These are phyloP conservation scores for Pterostichus madidus DNA, from an alignment of 2,888 invertebrate genomes.

Conservation along the genomic window DNA sequence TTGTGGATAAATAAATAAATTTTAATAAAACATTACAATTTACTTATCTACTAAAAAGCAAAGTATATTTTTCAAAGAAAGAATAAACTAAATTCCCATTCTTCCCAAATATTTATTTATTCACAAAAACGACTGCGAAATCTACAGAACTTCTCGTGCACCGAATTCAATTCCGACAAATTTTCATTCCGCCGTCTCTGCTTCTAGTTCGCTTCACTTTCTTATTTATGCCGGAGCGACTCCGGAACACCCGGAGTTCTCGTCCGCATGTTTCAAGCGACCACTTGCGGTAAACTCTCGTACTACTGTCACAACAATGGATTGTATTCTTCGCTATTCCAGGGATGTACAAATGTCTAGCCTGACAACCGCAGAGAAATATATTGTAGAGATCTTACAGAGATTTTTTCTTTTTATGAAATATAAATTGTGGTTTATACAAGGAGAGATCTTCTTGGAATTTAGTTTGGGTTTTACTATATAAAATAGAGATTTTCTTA, in stretches of 20 bases:
- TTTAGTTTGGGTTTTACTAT: neutral
- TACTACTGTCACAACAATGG: slow-evolving; percentile 6
- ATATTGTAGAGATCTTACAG: slow-evolving; percentile 25
- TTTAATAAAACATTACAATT: too few relatives aligned
- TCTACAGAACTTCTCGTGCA: too few relatives aligned
- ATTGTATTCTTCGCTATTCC: neutral
- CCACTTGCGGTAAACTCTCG: slow-evolving; percentile 48
- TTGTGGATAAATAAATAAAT: too few relatives aligned
- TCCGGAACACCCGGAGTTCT: slow-evolving; percentile 12
- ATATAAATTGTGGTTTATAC: slow-evolving; percentile 22
- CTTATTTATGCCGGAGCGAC: slow-evolving; percentile 41
- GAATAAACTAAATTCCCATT: too few relatives aligned
- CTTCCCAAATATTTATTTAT: too few relatives aligned
- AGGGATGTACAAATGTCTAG: slow-evolving; percentile 13
- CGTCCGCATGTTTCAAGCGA: neutral
- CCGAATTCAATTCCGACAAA: too few relatives aligned
- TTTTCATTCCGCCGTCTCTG: neutral
- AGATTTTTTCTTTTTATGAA: slow-evolving; percentile 19
- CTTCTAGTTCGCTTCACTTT: slow-evolving; percentile 1
- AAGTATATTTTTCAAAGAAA: too few relatives aligned
- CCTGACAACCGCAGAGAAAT: slow-evolving; percentile 29
- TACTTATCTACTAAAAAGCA: too few relatives aligned
- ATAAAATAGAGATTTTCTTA: neutral
- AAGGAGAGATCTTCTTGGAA: neutral
- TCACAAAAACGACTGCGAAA: too few relatives aligned